phyloP scores from a whole-genome alignment of 2,888 invertebrate genomes.

The Drosophila mulleri region DNA sequence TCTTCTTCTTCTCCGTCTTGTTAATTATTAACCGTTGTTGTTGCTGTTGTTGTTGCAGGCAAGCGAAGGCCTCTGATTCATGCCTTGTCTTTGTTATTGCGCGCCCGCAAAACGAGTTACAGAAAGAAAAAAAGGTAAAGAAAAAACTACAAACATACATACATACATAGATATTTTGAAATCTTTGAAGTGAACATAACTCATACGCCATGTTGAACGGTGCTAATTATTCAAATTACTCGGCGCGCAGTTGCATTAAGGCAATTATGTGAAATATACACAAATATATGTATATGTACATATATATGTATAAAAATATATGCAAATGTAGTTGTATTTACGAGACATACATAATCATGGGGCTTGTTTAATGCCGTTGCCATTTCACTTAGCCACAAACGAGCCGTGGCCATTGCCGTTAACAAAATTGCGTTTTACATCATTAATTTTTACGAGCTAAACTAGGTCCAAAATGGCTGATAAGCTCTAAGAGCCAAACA shows the following conservation, averaged over 20 bases:
- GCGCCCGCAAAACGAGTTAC: constrained; percentile 44
- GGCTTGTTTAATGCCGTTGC: constrained; percentile 65
- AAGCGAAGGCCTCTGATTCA: constrained; percentile 12
- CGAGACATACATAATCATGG: constrained; percentile 61
- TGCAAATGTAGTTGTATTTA: constrained; percentile 41
- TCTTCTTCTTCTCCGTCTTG: constrained; percentile 32
- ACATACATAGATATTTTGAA: too few species aligned
- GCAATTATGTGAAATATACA: constrained; percentile 57
- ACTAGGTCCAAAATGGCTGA: constrained; percentile 78
- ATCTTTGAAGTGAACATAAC: constrained; percentile 54
- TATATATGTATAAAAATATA: neutral
- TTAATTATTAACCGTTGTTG: constrained; percentile 58
- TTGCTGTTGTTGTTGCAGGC: constrained; percentile 18
- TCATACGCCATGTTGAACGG: constrained; percentile 68
- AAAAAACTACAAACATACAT: constrained; percentile 11
- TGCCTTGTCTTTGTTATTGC: constrained; percentile 25
- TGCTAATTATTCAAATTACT: constrained; percentile 71
- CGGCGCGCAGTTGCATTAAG: constrained; percentile 60
- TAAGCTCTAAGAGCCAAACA: constrained; percentile 50
- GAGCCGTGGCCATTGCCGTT: constrained; percentile 76
- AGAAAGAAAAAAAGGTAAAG: constrained; percentile 14
- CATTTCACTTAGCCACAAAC: constrained; percentile 79
- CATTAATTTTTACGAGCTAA: constrained; percentile 79
- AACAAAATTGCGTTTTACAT: constrained; percentile 80
- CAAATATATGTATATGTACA: constrained; percentile 16